Conservation (phyloP, 1,140 invertebrate genomes). For the Drosophila virilis region DNA sequence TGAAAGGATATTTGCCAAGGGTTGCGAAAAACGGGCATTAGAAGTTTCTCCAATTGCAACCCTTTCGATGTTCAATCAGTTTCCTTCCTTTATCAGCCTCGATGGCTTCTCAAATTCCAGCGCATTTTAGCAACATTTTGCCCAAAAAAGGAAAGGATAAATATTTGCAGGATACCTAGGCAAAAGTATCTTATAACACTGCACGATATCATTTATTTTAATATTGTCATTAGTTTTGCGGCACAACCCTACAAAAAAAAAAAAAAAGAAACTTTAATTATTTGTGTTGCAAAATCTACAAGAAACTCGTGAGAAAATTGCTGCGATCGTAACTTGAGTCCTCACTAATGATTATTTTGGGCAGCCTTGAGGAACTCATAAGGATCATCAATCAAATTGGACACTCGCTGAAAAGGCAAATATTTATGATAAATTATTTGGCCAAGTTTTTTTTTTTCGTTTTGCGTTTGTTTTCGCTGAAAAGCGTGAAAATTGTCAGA, state of each 20-base stretch:
- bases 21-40: constrained; percentile 50
- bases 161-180: constrained; percentile 52
- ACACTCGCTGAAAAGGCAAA: constrained; percentile 68
- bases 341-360: constrained; percentile 57
- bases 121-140: constrained; percentile 58
- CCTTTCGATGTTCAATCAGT: constrained; percentile 32
- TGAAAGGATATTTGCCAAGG: constrained; percentile 43
- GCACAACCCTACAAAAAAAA: constrained; percentile 40
- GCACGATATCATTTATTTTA: constrained; percentile 71
- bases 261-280: constrained; percentile 19
- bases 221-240: constrained; percentile 74
- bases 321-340: constrained; percentile 63
- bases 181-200: constrained; percentile 65
- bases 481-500: constrained; percentile 66
- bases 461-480: constrained; percentile 29
- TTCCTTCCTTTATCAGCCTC: constrained; percentile 31
- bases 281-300: constrained; percentile 34
- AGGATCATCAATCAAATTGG: constrained; percentile 72
- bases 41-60: constrained; percentile 43
- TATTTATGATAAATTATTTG: constrained; percentile 77
- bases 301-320: constrained; percentile 61
- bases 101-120: constrained; percentile 20
- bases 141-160: constrained; percentile 60
- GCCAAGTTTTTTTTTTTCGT: constrained; percentile 44
- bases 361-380: constrained; percentile 53